Evolutionary conservation across 2,797 vertebrate genomes (phyloP).

Genomic region (Eulemur albifrons): DNA sequence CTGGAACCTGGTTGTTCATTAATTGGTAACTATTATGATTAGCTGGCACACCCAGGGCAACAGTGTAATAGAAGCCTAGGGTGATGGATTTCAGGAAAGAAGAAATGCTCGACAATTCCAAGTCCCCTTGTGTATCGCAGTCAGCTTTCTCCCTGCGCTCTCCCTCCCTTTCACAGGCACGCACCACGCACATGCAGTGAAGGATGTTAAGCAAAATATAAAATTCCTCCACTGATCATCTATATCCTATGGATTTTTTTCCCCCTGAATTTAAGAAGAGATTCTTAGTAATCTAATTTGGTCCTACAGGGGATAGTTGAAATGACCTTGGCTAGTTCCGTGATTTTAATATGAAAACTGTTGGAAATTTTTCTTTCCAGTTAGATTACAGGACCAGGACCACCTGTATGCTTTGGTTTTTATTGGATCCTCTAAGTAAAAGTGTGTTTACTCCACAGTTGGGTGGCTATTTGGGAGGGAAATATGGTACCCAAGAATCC

Average conservation of each 20-base stretch:
- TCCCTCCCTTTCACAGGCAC: too few relatives aligned
- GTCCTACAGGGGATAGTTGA: neutral
- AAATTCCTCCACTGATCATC: neutral
- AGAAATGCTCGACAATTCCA: neutral
- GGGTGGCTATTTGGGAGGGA: constrained; percentile 12
- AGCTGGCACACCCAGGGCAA: neutral
- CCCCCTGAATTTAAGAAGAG: neutral
- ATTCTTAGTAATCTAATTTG: neutral
- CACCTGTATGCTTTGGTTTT: neutral
- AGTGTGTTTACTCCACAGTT: neutral
- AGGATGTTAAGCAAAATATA: neutral
- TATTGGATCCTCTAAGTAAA: neutral
- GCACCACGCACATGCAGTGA: neutral
- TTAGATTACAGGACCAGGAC: neutral
- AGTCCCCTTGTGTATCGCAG: neutral
- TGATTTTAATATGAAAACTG: neutral
- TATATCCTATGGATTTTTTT: neutral
- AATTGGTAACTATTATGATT: neutral
- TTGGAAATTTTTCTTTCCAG: neutral
- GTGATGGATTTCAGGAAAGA: neutral
- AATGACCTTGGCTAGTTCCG: neutral
- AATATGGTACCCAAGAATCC: neutral
- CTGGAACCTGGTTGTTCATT: neutral
- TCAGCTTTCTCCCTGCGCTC: fast-evolving
- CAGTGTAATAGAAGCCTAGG: neutral